Conservation (phyloP, 2,888 invertebrate species). For the Himalopsyche tibetana region DNA sequence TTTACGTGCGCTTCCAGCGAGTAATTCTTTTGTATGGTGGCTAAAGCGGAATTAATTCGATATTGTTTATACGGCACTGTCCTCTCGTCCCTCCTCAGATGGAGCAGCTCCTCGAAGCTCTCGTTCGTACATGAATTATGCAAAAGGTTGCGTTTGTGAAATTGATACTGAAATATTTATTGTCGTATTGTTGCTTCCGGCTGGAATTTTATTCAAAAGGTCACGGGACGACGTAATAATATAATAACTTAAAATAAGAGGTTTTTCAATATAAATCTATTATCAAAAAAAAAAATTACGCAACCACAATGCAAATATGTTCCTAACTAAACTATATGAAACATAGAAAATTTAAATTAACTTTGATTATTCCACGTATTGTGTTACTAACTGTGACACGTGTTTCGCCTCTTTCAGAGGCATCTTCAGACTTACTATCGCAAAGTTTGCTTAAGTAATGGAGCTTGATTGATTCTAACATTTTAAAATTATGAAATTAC, state of each 20-base stretch:
- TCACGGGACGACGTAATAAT: background rate
- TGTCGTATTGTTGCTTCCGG: slow-evolving; percentile 50
- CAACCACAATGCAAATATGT: no score
- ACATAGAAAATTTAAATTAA: no score
- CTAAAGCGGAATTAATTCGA: slow-evolving; percentile 52
- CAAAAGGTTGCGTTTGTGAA: slow-evolving; percentile 61
- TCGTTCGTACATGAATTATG: slow-evolving; percentile 62
- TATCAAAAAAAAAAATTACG: background rate
- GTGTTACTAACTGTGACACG: no score
- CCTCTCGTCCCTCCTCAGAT: background rate
- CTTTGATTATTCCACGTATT: no score
- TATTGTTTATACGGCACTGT: slow-evolving; percentile 48
- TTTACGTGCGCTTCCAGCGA: slow-evolving; percentile 20
- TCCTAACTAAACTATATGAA: background rate
- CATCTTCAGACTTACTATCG: no score
- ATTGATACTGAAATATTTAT: slow-evolving; percentile 66
- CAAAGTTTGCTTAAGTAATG: no score
- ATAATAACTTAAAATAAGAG: no score
- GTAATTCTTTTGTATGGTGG: slow-evolving; percentile 30
- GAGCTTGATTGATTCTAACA: no score
- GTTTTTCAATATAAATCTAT: no score
- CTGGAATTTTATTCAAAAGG: slow-evolving; percentile 46
- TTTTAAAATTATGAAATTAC: no score
- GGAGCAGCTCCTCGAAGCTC: background rate
- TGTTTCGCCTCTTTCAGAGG: no score